Percentiles rank a stretch among this genome's conserved stretches.
Conservation (phyloP, 1,140 invertebrate species). For the Ostrea edulis region DNA sequence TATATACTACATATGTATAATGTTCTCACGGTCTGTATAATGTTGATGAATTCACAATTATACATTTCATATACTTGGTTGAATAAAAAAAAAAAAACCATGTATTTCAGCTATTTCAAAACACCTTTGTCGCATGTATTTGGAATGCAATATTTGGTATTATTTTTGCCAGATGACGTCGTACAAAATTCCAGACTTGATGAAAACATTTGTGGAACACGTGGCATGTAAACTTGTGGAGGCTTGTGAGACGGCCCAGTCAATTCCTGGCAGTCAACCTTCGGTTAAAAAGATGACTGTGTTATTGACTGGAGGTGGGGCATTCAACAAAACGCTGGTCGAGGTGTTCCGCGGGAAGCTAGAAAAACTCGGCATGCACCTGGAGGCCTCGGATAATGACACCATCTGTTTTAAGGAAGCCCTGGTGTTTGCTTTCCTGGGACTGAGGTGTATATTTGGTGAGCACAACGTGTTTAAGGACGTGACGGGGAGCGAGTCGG, state of each 20-base stretch:
- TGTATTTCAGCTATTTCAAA: not conserved
- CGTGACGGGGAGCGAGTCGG: slow-evolving; percentile 67
- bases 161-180: slow-evolving; percentile 60
- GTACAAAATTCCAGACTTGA: slow-evolving; percentile 63
- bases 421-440: slow-evolving; percentile 74
- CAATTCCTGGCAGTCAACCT: not conserved
- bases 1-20: too few relatives aligned
- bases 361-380: slow-evolving; percentile 55
- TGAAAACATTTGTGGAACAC: slow-evolving; percentile 72
- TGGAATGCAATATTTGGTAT: not conserved
- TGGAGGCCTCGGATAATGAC: slow-evolving; percentile 69
- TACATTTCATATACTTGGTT: not conserved
- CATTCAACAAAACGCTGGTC: slow-evolving; percentile 71
- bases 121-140: not conserved
- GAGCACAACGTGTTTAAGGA: slow-evolving; percentile 67
- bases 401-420: slow-evolving; percentile 76
- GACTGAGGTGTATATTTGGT: slow-evolving; percentile 70
- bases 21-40: too few relatives aligned
- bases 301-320: slow-evolving; percentile 76
- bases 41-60: not conserved
- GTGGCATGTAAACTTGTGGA: slow-evolving; percentile 63
- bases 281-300: slow-evolving; percentile 47
- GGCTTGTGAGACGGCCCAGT: slow-evolving; percentile 57
- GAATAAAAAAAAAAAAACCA: not conserved
- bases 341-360: slow-evolving; percentile 61